A percentile compares a stretch with the other conserved stretches of the same genome.
Conservation (phyloP, 1,140 invertebrate species). For the Sitodiplosis mosellana region DNA sequence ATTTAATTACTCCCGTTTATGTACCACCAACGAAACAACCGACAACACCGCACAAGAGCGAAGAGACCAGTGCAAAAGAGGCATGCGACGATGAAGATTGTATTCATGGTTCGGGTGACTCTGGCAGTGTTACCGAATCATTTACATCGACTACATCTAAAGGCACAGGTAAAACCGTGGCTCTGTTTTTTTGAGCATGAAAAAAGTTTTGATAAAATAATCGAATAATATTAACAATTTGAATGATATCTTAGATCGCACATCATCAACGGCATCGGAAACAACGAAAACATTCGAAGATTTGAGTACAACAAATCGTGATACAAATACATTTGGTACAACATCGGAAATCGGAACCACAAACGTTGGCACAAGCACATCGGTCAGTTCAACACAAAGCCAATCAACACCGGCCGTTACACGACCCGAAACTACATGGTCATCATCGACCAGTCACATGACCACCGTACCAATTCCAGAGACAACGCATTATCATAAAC, state of each 20-base stretch:
- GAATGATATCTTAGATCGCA: too few relatives aligned
- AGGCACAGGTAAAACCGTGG: slow-evolving; percentile 27
- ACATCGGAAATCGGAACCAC: slow-evolving; percentile 8
- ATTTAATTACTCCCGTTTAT: slow-evolving; percentile 81
- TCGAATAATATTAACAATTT: too few relatives aligned
- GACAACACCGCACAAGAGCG: slow-evolving; percentile 29
- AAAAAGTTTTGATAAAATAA: background rate
- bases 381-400: background rate
- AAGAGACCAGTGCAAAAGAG: slow-evolving; percentile 20
- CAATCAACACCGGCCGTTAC: background rate
- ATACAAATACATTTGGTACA: slow-evolving; percentile 6
- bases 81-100: slow-evolving; percentile 69
- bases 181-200: background rate
- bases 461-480: slow-evolving; percentile 16
- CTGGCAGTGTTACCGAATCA: slow-evolving; percentile 38
- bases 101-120: slow-evolving; percentile 49
- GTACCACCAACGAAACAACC: slow-evolving; percentile 62
- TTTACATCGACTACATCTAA: slow-evolving; percentile 37
- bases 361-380: slow-evolving; percentile 10
- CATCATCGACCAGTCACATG: slow-evolving; percentile 3
- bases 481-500: slow-evolving; percentile 11
- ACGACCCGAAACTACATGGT: slow-evolving; percentile 2
- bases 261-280: background rate
- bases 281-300: slow-evolving; percentile 4
- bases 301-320: slow-evolving; percentile 1